Evolutionary conservation across 2,113 vertebrate genomes (phyloP).

Genomic region (Catharus minimus): DNA sequence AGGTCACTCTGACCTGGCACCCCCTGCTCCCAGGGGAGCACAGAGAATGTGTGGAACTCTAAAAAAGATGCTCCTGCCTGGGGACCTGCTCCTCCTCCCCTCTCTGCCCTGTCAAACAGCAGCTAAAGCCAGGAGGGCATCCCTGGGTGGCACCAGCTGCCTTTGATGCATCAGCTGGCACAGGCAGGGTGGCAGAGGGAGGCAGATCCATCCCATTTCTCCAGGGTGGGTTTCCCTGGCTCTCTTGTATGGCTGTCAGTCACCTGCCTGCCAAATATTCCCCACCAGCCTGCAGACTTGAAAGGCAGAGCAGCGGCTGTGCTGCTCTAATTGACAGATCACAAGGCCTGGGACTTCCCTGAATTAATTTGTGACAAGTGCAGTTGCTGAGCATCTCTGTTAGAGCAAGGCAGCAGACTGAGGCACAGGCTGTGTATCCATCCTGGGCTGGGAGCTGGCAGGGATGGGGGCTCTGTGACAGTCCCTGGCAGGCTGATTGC

Average conservation of each 20-base stretch:
- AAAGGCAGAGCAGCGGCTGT: neutral
- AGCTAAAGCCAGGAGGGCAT: neutral
- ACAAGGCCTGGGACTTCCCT: neutral
- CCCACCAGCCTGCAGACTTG: neutral
- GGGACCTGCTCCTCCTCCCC: fast-evolving
- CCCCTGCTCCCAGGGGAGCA: neutral
- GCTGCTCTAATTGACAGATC: neutral
- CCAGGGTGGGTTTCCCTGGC: neutral
- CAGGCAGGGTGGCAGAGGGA: neutral
- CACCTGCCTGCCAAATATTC: neutral
- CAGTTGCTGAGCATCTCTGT: neutral
- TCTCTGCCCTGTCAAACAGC: neutral
- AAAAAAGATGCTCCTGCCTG: neutral
- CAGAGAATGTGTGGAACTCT: neutral
- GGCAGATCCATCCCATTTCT: neutral
- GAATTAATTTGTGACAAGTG: conserved; percentile 11
- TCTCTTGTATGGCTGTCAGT: neutral
- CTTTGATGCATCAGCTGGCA: neutral
- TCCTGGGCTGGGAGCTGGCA: neutral
- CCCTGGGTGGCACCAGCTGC: neutral
- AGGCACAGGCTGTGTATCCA: neutral
- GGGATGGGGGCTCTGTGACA: neutral
- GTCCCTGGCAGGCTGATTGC: neutral
- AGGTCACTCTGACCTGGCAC: neutral
- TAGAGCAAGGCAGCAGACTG: neutral